Base-by-base conservation (phyloP, 2,797 vertebrate genomes). In the Scyliorhinus canicula region DNA sequence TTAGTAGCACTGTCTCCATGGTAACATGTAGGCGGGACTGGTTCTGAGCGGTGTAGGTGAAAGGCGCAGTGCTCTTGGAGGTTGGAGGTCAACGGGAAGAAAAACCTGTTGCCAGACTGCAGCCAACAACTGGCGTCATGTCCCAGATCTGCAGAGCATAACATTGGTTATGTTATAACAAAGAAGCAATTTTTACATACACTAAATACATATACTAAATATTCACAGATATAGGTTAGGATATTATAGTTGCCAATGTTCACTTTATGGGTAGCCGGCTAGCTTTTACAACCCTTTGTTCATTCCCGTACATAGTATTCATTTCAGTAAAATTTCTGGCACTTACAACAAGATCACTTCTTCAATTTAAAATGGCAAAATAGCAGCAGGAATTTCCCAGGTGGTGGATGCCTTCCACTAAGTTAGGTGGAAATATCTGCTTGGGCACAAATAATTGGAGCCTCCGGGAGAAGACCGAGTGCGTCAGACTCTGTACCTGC, bases 51-150 rank as follows among this genome's bases (percentile, higher is more conserved):
- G 77, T 8, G 95, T 95, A 19, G 82, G 95, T 71, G 95, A 95
- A 96, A 95, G 96, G 96, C 96, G 96, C 95, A 57, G 95, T 93
- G 95, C 95, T 95, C 88, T 93, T 69, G 60, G 95, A 57, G 57
- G 0, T 94, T 95, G 2, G 67, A 96, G 96, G 96, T 99, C 98
- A 99, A 96, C 97, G 98, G 0, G 98, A 96, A 96, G 99, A 97
- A 96, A 99, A 99, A 95, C 98, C 98, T 91, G 98, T 98, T 95
- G 99, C 99, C 97, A 98, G 97, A 96, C 98, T 98, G 97, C 98
- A 98, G 96, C 99, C 99, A 96, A 99, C 98, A 96, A 99, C 98
- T 95, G 99, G 99, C 0, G 98, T 98, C 98, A 99, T 98, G 96
- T 99, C 99, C 99, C 99, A 99, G 96, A 99, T 98, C 99, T 98